Base-by-base conservation (phyloP, 2,113 vertebrate genomes). In the Aspiorhynchus laticeps region DNA sequence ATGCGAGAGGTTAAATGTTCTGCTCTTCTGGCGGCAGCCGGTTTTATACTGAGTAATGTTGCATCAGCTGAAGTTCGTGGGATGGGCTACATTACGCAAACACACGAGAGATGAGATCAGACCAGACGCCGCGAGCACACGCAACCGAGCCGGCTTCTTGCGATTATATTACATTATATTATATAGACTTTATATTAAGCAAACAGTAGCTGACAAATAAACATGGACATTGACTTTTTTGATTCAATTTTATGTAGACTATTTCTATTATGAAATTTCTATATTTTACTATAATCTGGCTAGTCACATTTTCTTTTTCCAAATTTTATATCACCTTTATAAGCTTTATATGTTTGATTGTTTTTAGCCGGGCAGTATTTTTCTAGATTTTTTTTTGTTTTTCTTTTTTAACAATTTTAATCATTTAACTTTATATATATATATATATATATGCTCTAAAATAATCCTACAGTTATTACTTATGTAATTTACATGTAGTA, bases 11-110 rank as follows among this genome's bases (percentile, higher is more conserved):
- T 4, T 0, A 2, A 0, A 11, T 26, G 0, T 2, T 53, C 17
- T 10, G 0, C 0, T 7, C 56, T 3, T 1, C 7, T 8, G 1
- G 2, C 5, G 0, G 71, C 46, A 1, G 1, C 4, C 43, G 1
- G 33, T 2, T n/a, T 92, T 94, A 92, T 94, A 92, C 91, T 88
- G 26, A 10, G 4, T 4, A 4, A 1, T 21, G 87, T 93, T 94
- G 91, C 92, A 33, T 94, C 93, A 93, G 93, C 91, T 88, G 89
- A 26, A 33, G 1, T 41, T 28, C 28, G 90, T 79, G 90, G 90
- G 91, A 56, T 82, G 92, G 89, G 9, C 17, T 14, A 2, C 1
- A 15, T 80, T 33, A 83, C 81, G 91, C 74, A 89, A 90, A 51
- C 21, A 0, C 26, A 1, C 5, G 56, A 3, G 73, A 53, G 33